Percentiles rank a stretch among this genome's conserved stretches.
These are phyloP conservation scores for Drosophila nigromelanica DNA, from an alignment of 1,140 invertebrate genomes.

Conservation along the genomic window DNA sequence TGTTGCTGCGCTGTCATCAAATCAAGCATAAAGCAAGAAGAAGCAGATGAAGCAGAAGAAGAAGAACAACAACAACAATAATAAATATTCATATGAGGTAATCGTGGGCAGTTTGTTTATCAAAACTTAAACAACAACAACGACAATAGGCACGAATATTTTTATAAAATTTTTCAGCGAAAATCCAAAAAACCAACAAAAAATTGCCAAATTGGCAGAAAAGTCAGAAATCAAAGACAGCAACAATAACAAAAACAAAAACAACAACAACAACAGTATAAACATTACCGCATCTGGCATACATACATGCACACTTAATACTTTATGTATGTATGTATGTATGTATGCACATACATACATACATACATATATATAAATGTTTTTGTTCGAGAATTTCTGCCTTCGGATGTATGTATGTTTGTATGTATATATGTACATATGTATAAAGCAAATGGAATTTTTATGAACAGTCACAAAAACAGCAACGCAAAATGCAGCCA, in stretches of 20 bases:
- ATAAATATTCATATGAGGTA: slow-evolving; percentile 50
- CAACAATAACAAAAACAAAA: slow-evolving; percentile 12
- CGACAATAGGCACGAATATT: slow-evolving; percentile 13
- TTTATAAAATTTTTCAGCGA: slow-evolving; percentile 28
- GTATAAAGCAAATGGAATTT: slow-evolving; percentile 63
- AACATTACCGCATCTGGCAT: slow-evolving; percentile 65
- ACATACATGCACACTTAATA: slow-evolving; percentile 10
- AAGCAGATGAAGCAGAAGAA: background rate
- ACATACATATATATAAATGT: slow-evolving; percentile 9
- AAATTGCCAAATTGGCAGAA: slow-evolving; percentile 44
- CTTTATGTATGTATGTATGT: background rate
- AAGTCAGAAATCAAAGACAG: slow-evolving; percentile 10
- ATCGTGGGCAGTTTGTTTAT: slow-evolving; percentile 47
- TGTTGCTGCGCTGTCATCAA: slow-evolving; percentile 30
- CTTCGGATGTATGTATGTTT: slow-evolving; percentile 17
- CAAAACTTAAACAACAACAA: slow-evolving; percentile 24
- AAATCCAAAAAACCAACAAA: slow-evolving; percentile 8
- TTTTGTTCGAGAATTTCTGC: slow-evolving; percentile 38
- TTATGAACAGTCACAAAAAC: slow-evolving; percentile 55
- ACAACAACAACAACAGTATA: slow-evolving; percentile 21
- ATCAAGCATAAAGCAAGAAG: slow-evolving; percentile 32
- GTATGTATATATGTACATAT: slow-evolving; percentile 7
- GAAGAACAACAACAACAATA: slow-evolving; percentile 10
- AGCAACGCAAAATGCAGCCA: slow-evolving; percentile 50
- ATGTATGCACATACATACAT: background rate